phyloP scores from a whole-genome alignment of 2,113 vertebrate genomes.

The Campylomormyrus tamandua region DNA sequence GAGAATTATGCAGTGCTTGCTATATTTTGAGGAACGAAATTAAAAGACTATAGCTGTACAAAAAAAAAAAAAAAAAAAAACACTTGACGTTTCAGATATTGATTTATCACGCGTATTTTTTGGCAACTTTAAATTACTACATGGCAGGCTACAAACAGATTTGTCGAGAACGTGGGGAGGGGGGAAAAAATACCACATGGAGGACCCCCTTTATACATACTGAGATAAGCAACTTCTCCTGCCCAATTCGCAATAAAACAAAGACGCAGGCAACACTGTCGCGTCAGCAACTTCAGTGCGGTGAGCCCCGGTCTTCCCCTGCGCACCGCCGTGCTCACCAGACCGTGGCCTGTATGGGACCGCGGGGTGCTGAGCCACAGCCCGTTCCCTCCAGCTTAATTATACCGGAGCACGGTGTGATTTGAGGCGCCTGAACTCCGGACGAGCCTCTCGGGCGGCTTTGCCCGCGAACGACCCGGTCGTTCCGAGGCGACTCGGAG shows the following conservation, averaged over 20 bases:
- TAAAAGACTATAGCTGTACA: conserved; percentile 32
- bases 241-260: conserved; percentile 29
- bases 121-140: conserved; percentile 21
- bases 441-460: neutral
- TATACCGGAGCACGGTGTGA: neutral
- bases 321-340: conserved; percentile 1
- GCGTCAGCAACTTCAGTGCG: conserved; percentile 6
- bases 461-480: neutral
- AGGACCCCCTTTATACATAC: conserved; percentile 21
- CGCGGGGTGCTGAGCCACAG: neutral
- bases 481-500: neutral
- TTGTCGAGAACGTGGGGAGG: conserved; percentile 20
- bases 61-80: conserved; percentile 3
- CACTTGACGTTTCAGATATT: conserved; percentile 31
- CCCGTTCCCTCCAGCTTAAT: neutral
- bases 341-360: neutral
- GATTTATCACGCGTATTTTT: conserved; percentile 22
- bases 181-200: neutral
- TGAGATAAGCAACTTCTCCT: conserved; percentile 34
- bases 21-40: conserved; percentile 23
- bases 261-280: conserved; percentile 9
- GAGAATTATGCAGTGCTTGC: conserved; percentile 12
- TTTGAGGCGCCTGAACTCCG: neutral
- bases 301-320: neutral
- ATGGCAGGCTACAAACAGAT: conserved; percentile 31